Evolutionary conservation across 1,140 invertebrate genomes (phyloP), one percentile per base, ranked within the genome.

Genomic region (Bombus superbus): DNA sequence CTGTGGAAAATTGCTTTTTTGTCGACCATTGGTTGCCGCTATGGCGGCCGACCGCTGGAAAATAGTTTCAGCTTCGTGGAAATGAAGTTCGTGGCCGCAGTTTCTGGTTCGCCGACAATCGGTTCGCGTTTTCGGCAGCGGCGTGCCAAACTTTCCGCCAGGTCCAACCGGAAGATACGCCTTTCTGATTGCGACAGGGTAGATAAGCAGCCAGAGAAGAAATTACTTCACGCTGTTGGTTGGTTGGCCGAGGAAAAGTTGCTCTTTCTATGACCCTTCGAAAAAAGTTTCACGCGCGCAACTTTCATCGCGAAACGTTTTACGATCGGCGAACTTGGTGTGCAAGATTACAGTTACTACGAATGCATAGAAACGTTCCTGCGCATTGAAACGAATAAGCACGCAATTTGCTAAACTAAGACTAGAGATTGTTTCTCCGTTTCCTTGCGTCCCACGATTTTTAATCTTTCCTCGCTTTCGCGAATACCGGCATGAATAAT

Each of bases 221-320:
- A 84, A 84, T 84, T 84, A 79, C 82, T 84, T 84, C 25, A 47
- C 68, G 76, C 75, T 84, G 69, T 84, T 84, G 69, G 71, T 68
- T 66, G 13, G 74, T 38, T 38, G 59, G 44, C 44, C 15, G 15
- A n/a, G 83, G 57, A 53, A 64, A 79, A 83, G 57, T 76, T 59
- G 25, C 53, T 15, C 74, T n/a, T 28, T 28, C 32, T 15, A 11
- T 42, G 22, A 32, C 47, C 47, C 13, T 38, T 57, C 32, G n/a
- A 38, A 10, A 57, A 57, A 57, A 32, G 82, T 68, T 53, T 35
- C 59, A 53, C 74, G 44, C 25, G 72, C 40, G 64, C 5, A 78
- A 84, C 64, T 84, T 84, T 18, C 62, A 44, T 40, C 47, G 22
- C 3, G 38, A 8, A 28, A 69, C 83, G 44, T 38, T 85, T 85